Evolutionary conservation across 1,140 invertebrate genomes (phyloP), one percentile per base, ranked within the genome.

Genomic region (Chironomus tepperi): DNA sequence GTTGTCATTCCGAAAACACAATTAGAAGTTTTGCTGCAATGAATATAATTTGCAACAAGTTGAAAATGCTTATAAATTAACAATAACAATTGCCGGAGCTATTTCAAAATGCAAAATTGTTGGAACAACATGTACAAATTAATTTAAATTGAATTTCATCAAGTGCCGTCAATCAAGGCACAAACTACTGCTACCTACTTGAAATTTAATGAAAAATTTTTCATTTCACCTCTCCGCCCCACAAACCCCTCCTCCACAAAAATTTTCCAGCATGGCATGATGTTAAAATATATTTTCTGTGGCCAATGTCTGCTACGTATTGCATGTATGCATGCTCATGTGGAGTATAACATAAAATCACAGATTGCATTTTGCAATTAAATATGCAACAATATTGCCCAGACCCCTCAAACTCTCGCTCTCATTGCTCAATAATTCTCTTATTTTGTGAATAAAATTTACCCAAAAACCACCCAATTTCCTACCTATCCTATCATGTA

Each of bases 91-190:
- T 57, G 47, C n/a, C 10, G n/a, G 10, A 57, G 12, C 47, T 12
- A n/a, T 57, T 57, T 57, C 47, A 57, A n/a, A n/a, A 57, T 57
- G 47, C 47, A 57, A 57, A 57, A 57, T 57, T 57, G 47, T n/a
- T 57, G 47, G 47, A 57, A 57, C 47, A 57, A 57, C 47, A 57
- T 57, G 47, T 57, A 57, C 47, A 57, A 57, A 57, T 57, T 57
- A 57, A 57, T 57, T 57, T 57, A 57, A 57, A 57, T 57, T 57
- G 47, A 57, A 57, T 57, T 57, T 57, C 47, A 57, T 57, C 47
- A 57, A 57, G 47, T 57, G 47, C 47, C 47, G 47, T 57, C 47
- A 57, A 57, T 57, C 47, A 57, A 57, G 47, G 47, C 47, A 57
- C 12, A 57, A n/a, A 57, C 47, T 57, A 5, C 12, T 57, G 47